Conservation (phyloP, 2,888 invertebrate genomes). For the Adela reaumurella region DNA sequence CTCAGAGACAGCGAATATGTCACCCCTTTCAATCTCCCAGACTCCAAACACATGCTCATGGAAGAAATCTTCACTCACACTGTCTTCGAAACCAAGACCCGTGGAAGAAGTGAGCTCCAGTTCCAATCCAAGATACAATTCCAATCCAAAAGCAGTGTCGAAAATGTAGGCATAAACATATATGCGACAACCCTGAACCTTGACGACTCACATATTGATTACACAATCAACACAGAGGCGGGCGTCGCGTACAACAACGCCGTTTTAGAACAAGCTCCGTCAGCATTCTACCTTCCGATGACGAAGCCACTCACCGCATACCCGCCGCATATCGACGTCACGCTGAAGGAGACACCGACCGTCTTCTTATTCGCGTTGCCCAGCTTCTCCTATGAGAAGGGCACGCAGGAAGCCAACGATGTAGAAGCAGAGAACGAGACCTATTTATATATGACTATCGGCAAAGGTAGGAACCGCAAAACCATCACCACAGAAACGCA, state of each 20-base stretch:
- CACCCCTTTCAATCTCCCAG: conserved; percentile 34
- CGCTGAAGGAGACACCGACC: conserved; percentile 66
- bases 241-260: conserved; percentile 21
- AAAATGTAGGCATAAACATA: conserved; percentile 29
- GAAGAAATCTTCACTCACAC: conserved; percentile 31
- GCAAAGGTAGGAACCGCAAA: conserved; percentile 65
- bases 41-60: conserved; percentile 27
- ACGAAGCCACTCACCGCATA: conserved; percentile 27
- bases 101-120: too few species aligned
- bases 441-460: conserved; percentile 65
- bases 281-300: conserved; percentile 39
- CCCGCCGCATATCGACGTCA: conserved; percentile 58
- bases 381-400: conserved; percentile 59
- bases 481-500: conserved; percentile 67
- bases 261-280: conserved; percentile 32
- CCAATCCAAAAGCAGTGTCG: conserved; percentile 24
- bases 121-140: too few species aligned
- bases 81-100: conserved; percentile 28
- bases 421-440: conserved; percentile 62
- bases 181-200: conserved; percentile 46
- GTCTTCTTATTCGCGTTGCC: conserved; percentile 61
- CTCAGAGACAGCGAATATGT: conserved; percentile 23
- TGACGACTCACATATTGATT: conserved; percentile 51
- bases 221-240: conserved; percentile 40
- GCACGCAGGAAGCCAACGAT: conserved; percentile 51